Evolutionary conservation across 2,888 invertebrate species (phyloP).

Genomic region (Synanthedon andrenaeformis): DNA sequence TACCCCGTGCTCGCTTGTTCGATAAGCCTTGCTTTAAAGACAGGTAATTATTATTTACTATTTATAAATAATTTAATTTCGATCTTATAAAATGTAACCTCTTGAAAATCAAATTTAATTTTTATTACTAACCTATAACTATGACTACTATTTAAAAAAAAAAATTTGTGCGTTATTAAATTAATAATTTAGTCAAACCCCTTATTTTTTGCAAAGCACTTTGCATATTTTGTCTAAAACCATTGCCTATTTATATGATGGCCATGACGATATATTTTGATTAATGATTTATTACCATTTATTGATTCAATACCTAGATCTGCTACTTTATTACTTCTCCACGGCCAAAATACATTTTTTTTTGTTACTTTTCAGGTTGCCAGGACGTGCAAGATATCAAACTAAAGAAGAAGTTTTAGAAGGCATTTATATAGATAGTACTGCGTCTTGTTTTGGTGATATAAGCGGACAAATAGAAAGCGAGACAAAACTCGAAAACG

Average conservation of each 20-base stretch:
- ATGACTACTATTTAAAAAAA: no score
- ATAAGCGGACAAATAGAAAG: slow-evolving; percentile 54
- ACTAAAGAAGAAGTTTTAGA: slow-evolving; percentile 65
- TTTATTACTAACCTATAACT: no score
- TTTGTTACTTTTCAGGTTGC: slow-evolving; percentile 42
- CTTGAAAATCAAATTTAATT: no score
- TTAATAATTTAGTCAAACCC: no score
- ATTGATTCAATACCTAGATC: no score
- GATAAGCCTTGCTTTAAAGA: slow-evolving; percentile 81
- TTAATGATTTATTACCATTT: no score
- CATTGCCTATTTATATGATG: no score
- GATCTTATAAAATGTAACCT: background rate
- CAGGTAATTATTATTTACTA: slow-evolving; percentile 59
- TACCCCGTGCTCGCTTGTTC: slow-evolving; percentile 83
- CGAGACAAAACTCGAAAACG: slow-evolving; percentile 27
- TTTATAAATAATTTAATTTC: background rate
- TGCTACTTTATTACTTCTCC: no score
- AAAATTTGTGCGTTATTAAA: no score
- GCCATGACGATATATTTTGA: no score
- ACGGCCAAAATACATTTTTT: background rate
- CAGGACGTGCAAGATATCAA: slow-evolving; percentile 61
- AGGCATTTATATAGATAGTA: slow-evolving; percentile 64
- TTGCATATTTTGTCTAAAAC: no score
- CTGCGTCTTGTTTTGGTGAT: slow-evolving; percentile 63
- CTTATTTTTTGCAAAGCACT: no score